phyloP scores from a whole-genome alignment of 1,140 invertebrate genomes.

The Drosophila gunungcola region DNA sequence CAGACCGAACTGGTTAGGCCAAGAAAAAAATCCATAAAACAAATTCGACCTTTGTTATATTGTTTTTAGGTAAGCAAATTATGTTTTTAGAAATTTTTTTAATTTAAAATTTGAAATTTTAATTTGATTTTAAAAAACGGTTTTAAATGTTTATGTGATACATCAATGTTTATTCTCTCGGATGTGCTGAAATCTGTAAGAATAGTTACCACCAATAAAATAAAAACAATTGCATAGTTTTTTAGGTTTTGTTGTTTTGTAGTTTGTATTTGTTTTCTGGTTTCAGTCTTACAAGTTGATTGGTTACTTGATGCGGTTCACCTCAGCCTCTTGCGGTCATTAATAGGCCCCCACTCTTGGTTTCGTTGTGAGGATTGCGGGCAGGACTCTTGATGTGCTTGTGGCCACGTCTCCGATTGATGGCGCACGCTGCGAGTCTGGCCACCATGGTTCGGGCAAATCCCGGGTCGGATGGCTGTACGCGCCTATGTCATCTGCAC shows the following conservation, averaged over 20 bases:
- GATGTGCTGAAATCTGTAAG: background rate
- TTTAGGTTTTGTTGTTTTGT: constrained; percentile 5
- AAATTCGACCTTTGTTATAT: too few relatives aligned
- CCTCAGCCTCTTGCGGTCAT: constrained; percentile 53
- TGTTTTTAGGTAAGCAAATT: too few relatives aligned
- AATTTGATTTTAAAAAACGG: too few relatives aligned
- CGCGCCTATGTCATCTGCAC: constrained; percentile 67
- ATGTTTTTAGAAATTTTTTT: too few relatives aligned
- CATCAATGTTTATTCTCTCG: too few relatives aligned
- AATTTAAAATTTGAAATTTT: too few relatives aligned
- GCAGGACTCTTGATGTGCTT: constrained; percentile 21
- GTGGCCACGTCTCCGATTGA: constrained; percentile 38
- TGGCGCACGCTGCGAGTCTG: constrained; percentile 31
- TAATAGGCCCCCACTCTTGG: constrained; percentile 54
- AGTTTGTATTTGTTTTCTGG: constrained; percentile 34
- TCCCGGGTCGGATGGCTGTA: constrained; percentile 33
- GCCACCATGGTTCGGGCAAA: constrained; percentile 13
- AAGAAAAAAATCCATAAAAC: too few relatives aligned
- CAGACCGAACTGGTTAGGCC: too few relatives aligned
- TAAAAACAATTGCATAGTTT: constrained; percentile 3
- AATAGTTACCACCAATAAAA: background rate
- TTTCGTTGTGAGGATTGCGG: constrained; percentile 37
- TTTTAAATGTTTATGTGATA: too few relatives aligned
- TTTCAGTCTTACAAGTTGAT: constrained; percentile 52
- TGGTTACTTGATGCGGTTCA: background rate